Evolutionary conservation across 2,888 invertebrate species (phyloP).

Genomic region (Tethea ocularis): DNA sequence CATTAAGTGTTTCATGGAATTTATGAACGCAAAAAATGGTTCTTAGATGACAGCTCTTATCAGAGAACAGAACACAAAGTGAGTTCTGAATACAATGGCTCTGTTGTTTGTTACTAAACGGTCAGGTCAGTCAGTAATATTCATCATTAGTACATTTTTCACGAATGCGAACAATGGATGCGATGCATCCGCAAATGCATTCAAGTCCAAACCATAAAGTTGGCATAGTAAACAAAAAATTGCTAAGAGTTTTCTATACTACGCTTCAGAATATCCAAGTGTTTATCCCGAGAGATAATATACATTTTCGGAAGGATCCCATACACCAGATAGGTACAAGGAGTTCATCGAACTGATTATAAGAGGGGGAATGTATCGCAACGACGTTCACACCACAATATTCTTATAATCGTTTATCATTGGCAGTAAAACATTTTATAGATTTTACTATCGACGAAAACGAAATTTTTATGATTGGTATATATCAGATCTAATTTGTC

Average conservation of each 20-base stretch:
- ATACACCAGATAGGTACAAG: background rate
- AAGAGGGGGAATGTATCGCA: background rate
- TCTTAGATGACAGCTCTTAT: background rate
- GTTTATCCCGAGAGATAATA: conserved; percentile 5
- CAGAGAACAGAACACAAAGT: background rate
- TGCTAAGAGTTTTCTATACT: background rate
- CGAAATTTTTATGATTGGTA: background rate
- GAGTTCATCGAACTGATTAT: background rate
- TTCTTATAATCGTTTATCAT: conserved; percentile 2
- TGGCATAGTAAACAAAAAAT: background rate
- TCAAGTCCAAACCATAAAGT: background rate
- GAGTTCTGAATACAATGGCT: background rate
- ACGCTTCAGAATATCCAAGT: background rate
- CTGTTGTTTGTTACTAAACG: background rate
- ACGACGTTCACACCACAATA: background rate
- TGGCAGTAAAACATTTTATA: background rate
- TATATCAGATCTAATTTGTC: background rate
- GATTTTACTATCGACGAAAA: background rate
- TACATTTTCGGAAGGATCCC: background rate
- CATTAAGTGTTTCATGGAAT: no score
- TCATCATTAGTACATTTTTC: conserved; percentile 20
- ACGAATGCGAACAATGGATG: conserved; percentile 39
- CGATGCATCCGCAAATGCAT: conserved; percentile 8
- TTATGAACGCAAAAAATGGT: background rate
- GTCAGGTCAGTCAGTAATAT: no score